Evolutionary conservation across 2,888 invertebrate genomes (phyloP).

Genomic region (Lissocephala sabroskyi): DNA sequence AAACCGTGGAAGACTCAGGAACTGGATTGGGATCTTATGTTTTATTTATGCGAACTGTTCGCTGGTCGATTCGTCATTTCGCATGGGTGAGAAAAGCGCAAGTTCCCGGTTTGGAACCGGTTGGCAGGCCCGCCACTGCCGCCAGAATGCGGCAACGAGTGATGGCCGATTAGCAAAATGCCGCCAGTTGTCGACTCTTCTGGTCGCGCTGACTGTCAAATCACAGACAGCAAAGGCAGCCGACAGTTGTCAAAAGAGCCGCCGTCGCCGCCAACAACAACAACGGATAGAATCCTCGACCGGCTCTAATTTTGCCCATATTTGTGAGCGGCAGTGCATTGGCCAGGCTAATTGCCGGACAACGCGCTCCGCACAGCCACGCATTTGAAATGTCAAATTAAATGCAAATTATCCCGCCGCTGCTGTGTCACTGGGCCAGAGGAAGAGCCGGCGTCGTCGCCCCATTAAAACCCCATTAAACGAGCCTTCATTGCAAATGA

Average conservation of each 20-base stretch:
- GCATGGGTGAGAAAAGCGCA: no score
- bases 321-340: slow-evolving; percentile 1
- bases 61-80: no score
- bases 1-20: no score
- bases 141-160: neutral
- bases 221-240: slow-evolving; percentile 2
- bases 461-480: slow-evolving; percentile 57
- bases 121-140: no score
- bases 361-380: slow-evolving; percentile 15
- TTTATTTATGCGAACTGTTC: no score
- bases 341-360: neutral
- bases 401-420: slow-evolving; percentile 55
- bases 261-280: neutral
- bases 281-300: neutral
- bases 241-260: slow-evolving; percentile 6
- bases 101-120: no score
- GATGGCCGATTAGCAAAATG: slow-evolving; percentile 3
- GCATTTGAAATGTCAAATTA: slow-evolving; percentile 57
- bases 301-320: neutral
- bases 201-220: neutral
- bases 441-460: slow-evolving; percentile 8
- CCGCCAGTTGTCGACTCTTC: slow-evolving; percentile 2
- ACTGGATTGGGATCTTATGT: no score
- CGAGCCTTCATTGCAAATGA: slow-evolving; percentile 26
- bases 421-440: slow-evolving; percentile 1